These are phyloP conservation scores for Lepilemur ruficaudatus DNA, from an alignment of 2,797 vertebrate genomes.

Conservation along the genomic window DNA sequence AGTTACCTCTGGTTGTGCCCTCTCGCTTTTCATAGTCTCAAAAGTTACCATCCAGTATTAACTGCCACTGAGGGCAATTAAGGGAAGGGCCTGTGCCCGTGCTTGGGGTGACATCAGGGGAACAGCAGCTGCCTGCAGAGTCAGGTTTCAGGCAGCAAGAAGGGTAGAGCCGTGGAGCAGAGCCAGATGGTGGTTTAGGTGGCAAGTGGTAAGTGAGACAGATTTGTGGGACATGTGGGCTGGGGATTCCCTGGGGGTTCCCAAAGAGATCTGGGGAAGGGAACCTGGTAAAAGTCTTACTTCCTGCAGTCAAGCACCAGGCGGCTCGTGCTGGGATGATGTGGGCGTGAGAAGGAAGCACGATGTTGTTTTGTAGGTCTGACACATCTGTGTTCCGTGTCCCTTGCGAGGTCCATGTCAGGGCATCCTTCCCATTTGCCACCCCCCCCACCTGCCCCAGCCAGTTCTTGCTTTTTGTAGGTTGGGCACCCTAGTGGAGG, in stretches of 20 bases:
- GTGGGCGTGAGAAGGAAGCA: not conserved
- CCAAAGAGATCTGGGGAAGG: not conserved
- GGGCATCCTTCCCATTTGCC: not conserved
- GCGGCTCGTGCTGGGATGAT: not conserved
- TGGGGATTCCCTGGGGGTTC: constrained; percentile 27
- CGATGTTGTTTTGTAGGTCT: not conserved
- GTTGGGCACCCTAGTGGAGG: no score
- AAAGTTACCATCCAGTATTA: not conserved
- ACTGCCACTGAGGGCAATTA: not conserved
- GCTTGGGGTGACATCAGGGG: not conserved
- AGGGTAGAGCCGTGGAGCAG: not conserved
- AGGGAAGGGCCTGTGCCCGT: not conserved
- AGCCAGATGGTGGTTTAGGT: constrained; percentile 28
- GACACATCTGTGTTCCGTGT: not conserved
- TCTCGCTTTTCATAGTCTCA: not conserved
- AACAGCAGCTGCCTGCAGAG: constrained; percentile 22
- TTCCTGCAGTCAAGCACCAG: not conserved
- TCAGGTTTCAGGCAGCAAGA: not conserved
- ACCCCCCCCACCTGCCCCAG: not conserved
- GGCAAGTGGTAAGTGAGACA: not conserved
- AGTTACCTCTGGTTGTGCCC: not conserved
- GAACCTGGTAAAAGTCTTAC: not conserved
- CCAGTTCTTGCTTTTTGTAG: not conserved
- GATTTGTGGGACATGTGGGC: constrained; percentile 2
- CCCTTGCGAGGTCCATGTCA: not conserved